Evolutionary conservation across 2,113 vertebrate species (phyloP), one percentile per base, ranked within the genome.

Genomic region (Narcine bancroftii): DNA sequence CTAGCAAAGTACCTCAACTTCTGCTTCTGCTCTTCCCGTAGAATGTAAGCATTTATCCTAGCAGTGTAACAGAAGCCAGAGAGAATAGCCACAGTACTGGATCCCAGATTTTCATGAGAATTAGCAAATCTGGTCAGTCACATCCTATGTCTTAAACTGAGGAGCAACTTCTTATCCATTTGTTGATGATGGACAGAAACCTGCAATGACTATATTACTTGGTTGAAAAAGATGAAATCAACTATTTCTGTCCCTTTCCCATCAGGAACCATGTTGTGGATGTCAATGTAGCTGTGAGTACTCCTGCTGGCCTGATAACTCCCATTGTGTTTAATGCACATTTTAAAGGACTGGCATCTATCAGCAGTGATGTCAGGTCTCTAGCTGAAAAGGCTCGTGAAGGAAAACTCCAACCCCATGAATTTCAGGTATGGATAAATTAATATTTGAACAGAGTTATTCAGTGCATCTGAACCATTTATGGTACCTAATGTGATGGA

Each of bases 281-380:
- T 6, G 92, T 99, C 72, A 99, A 95, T 0, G 96, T 99, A 56
- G 99, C 98, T 0, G 99, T 99, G 89, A 99, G 97, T 93, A 99
- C 98, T 3, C 95, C 97, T 21, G 97, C 93, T 10, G 99, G 99
- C 73, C 97, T 99, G 85, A 99, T 99, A 94, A 99, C 99, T 0
- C 99, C 99, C n/a, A 99, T 99, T 53, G 98, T 99, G 77, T 99
- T 98, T 92, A 99, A 99, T 0, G 97, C 99, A 1, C 98, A 99
- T 94, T 95, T 97, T 93, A 99, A 99, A 94, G 99, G 99, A 79
- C 95, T 99, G 93, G 96, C 95, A 33, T 93, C 96, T 93, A 99
- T 99, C 93, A 95, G 97, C 94, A 95, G 95, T 76, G 98, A 99
- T 13, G 97, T 99, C 83, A 94, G 94, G 0, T 93, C 96, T 6